These are phyloP conservation scores for Rhinogobio ventralis DNA, from an alignment of 2,797 vertebrate species.

Conservation along the genomic window DNA sequence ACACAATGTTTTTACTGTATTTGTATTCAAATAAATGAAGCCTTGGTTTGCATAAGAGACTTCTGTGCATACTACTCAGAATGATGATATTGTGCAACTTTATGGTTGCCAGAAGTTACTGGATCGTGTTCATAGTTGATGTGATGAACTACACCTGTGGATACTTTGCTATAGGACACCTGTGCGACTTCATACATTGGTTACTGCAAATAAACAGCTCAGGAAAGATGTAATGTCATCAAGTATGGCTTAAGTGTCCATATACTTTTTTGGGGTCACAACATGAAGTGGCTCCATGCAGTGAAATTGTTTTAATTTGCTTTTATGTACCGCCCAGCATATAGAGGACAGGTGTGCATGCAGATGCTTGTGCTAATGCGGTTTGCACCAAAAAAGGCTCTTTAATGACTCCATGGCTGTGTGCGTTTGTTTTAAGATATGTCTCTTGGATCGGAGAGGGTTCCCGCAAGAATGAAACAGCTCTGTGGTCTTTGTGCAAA, in stretches of 20 bases:
- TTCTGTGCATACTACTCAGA: neutral
- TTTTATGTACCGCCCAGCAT: slow-evolving; percentile 43
- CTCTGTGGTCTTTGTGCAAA: slow-evolving; percentile 62
- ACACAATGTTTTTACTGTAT: no score
- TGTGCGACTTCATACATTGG: neutral
- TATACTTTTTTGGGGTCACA: neutral
- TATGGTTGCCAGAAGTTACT: neutral
- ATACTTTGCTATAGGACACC: neutral
- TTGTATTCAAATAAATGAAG: no score
- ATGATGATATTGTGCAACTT: neutral
- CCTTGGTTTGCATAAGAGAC: no score
- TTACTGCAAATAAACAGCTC: neutral
- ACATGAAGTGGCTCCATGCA: neutral
- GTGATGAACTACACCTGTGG: neutral
- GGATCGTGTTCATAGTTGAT: neutral
- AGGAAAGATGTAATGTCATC: neutral
- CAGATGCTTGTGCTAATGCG: slow-evolving; percentile 67
- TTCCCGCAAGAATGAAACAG: slow-evolving; percentile 65
- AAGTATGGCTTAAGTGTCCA: neutral
- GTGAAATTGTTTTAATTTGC: slow-evolving; percentile 31
- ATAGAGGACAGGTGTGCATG: slow-evolving; percentile 60
- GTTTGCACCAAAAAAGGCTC: slow-evolving; percentile 64
- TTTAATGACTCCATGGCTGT: slow-evolving; percentile 66
- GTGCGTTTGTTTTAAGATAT: slow-evolving; percentile 71
- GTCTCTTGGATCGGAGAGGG: slow-evolving; percentile 52